Conservation (phyloP, 2,797 vertebrate genomes). For the Tangara arthus region DNA sequence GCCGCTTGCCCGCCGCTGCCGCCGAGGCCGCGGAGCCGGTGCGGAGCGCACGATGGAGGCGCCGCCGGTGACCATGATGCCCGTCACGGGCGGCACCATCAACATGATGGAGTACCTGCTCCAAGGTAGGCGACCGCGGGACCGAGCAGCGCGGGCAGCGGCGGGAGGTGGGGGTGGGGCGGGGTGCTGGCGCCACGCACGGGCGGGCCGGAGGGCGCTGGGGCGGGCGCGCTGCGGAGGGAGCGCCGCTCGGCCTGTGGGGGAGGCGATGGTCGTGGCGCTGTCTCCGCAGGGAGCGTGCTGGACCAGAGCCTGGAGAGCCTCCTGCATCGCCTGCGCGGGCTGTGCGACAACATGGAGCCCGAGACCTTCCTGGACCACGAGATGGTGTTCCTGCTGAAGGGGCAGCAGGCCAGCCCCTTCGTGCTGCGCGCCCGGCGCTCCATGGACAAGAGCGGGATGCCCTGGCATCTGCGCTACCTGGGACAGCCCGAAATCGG, state of each 20-base stretch:
- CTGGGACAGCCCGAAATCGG: conserved; percentile 95
- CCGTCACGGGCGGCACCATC: conserved; percentile 90
- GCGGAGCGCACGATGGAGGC: conserved; percentile 84
- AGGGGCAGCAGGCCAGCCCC: conserved; percentile 95
- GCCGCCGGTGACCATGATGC: conserved; percentile 92
- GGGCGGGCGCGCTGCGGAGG: rapidly evolving
- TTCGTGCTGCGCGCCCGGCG: conserved; percentile 91
- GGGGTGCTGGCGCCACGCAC: not conserved
- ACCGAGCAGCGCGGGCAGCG: not conserved
- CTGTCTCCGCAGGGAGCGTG: conserved; percentile 83
- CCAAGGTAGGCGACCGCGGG: conserved; percentile 78
- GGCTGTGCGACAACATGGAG: conserved; percentile 97
- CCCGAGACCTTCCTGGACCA: conserved; percentile 92
- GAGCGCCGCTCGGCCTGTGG: rapidly evolving
- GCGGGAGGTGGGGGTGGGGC: no score
- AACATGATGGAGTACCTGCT: conserved; percentile 98
- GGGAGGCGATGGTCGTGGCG: not conserved
- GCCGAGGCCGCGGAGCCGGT: not conserved
- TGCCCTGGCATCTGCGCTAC: conserved; percentile 94
- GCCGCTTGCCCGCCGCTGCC: not conserved
- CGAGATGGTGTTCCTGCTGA: conserved; percentile 94
- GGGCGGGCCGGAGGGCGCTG: not conserved
- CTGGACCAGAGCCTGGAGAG: conserved; percentile 94
- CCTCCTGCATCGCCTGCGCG: conserved; percentile 91
- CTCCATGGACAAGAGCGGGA: conserved; percentile 84